Evolutionary conservation across 2,113 vertebrate genomes (phyloP).

Genomic region (Lophochroa leadbeateri): DNA sequence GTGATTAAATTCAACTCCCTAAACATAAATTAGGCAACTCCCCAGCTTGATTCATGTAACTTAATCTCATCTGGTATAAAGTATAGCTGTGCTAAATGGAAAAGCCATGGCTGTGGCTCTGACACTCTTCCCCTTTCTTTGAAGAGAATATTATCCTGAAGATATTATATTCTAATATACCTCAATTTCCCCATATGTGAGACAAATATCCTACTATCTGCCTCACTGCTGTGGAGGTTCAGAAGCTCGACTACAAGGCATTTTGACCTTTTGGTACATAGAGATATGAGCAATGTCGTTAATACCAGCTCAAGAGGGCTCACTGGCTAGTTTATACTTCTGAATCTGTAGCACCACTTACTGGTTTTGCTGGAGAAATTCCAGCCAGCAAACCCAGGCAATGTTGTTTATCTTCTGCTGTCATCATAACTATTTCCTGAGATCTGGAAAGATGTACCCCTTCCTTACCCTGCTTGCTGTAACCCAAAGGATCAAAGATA

Average conservation of each 20-base stretch:
- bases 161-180: not conserved
- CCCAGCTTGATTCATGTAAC: not conserved
- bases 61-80: not conserved
- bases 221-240: not conserved
- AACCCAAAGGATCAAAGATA: conserved; percentile 68
- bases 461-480: conserved; percentile 15
- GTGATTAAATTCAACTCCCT: conserved; percentile 13
- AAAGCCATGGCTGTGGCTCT: not conserved
- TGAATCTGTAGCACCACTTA: conserved; percentile 58
- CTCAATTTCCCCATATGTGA: not conserved
- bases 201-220: not conserved
- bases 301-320: not conserved
- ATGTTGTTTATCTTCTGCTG: not conserved
- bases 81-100: not conserved
- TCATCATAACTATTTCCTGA: conserved; percentile 2
- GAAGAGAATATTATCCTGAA: not conserved
- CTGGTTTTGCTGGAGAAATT: conserved; percentile 62
- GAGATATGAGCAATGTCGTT: not conserved
- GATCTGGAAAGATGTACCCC: not conserved
- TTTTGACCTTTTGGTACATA: not conserved
- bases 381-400: not conserved
- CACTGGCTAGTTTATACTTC: not conserved
- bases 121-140: not conserved
- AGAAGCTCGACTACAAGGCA: not conserved
- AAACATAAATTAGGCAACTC: not conserved